Conservation (phyloP, 1,140 invertebrate genomes). For the Thereuonema tuberculata region DNA sequence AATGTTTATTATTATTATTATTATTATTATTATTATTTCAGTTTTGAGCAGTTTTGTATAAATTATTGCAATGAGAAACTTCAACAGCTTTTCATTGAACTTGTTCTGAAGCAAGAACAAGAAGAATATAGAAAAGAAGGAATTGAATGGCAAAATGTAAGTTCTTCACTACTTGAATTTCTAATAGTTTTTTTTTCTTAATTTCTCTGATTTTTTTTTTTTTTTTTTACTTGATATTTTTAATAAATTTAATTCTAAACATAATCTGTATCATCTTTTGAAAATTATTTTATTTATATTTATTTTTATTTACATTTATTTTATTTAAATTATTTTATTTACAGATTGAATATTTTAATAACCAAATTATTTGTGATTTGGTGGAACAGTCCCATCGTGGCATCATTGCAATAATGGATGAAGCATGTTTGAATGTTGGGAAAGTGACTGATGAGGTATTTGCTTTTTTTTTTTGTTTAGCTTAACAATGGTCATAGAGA, state of each 20-base stretch:
- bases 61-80: conserved; percentile 97
- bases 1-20: too few relatives aligned
- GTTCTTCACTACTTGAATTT: neutral
- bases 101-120: conserved; percentile 90
- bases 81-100: conserved; percentile 88
- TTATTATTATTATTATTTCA: too few relatives aligned
- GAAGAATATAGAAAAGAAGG: conserved; percentile 87
- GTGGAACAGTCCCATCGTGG: conserved; percentile 81
- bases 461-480: too few relatives aligned
- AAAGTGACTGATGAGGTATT: conserved; percentile 70
- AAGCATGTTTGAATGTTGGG: conserved; percentile 85
- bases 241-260: neutral
- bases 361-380: conserved; percentile 69
- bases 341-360: conserved; percentile 70
- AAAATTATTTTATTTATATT: too few relatives aligned
- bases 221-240: too few relatives aligned
- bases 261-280: conserved; percentile 2
- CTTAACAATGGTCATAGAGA: neutral
- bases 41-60: conserved; percentile 93
- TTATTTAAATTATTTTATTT: neutral
- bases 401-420: conserved; percentile 84
- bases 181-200: too few relatives aligned
- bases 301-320: too few relatives aligned
- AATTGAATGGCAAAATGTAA: conserved; percentile 65
- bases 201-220: too few relatives aligned